Evolutionary conservation across 2,113 vertebrate species (phyloP).

Genomic region (Zapus hudsonius): DNA sequence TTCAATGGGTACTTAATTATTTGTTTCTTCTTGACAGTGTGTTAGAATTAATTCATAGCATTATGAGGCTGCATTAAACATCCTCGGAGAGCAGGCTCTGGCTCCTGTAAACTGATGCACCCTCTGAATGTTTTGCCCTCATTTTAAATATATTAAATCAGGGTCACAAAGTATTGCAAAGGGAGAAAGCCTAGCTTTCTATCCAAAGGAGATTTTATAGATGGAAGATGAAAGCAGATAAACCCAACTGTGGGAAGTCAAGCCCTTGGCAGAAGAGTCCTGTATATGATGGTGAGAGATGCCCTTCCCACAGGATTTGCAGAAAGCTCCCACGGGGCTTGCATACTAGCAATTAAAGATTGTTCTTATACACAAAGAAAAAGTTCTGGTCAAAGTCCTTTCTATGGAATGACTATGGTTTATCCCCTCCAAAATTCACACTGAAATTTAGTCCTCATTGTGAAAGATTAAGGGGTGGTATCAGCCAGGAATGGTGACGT

Average conservation of each 20-base stretch:
- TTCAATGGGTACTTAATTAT: slow-evolving; percentile 69
- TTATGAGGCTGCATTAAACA: slow-evolving; percentile 49
- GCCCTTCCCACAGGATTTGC: neutral
- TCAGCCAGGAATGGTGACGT: too few species aligned
- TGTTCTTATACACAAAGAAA: neutral
- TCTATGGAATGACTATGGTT: neutral
- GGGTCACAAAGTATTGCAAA: slow-evolving; percentile 48
- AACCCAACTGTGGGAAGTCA: neutral
- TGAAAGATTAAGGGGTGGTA: neutral
- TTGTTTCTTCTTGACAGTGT: slow-evolving; percentile 70
- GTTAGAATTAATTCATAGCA: slow-evolving; percentile 68
- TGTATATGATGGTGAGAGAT: neutral
- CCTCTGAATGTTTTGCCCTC: slow-evolving; percentile 51
- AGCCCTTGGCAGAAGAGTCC: neutral
- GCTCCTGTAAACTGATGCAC: slow-evolving; percentile 6
- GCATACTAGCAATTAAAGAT: neutral
- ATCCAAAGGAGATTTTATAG: neutral
- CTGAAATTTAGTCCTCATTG: neutral
- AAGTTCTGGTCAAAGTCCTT: neutral
- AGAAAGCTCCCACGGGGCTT: neutral
- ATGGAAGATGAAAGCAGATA: neutral
- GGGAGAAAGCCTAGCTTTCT: slow-evolving; percentile 41
- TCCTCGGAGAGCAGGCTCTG: slow-evolving; percentile 22
- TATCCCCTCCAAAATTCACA: neutral
- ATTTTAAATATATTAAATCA: slow-evolving; percentile 58